Conservation (phyloP, 2,888 invertebrate genomes). For the Molanna angustata region DNA sequence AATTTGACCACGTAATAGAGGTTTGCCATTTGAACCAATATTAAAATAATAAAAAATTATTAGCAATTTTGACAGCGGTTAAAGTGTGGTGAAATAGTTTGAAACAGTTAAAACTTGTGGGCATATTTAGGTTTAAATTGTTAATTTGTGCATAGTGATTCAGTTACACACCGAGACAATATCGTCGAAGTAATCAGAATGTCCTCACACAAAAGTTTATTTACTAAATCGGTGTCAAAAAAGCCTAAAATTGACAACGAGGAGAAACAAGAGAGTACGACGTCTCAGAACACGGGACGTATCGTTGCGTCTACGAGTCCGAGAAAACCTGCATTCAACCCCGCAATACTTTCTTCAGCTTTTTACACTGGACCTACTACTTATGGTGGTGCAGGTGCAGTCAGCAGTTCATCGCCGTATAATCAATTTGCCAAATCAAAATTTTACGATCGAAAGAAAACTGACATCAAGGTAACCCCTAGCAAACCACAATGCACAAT, state of each 20-base stretch:
- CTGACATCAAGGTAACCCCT: conserved; percentile 21
- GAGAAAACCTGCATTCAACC: conserved; percentile 27
- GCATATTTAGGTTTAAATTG: conserved; percentile 20
- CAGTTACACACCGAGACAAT: not conserved
- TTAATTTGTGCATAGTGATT: conserved; percentile 11
- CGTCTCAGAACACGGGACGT: conserved; percentile 14
- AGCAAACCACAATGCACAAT: conserved; percentile 36
- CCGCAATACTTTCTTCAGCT: conserved; percentile 43
- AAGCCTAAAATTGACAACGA: conserved; percentile 19
- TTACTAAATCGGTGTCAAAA: conserved; percentile 20
- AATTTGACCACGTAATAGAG: too few species aligned
- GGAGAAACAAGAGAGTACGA: conserved; percentile 20
- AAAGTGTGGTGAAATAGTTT: conserved; percentile 28
- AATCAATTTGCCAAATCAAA: conserved; percentile 15
- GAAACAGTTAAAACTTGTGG: too few species aligned
- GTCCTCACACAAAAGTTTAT: conserved; percentile 21
- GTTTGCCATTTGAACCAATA: too few species aligned
- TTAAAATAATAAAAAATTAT: too few species aligned
- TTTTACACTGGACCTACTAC: conserved; percentile 59
- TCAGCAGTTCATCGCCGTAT: conserved; percentile 15
- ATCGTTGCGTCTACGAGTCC: conserved; percentile 17
- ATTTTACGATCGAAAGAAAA: conserved; percentile 21
- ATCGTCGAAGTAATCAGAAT: conserved; percentile 9
- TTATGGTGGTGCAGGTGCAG: conserved; percentile 58
- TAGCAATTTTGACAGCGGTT: conserved; percentile 29